Evolutionary conservation across 64 coral and sea anemone species (phyloP), one percentile per base, ranked within the genome.

Genomic region (Astreopora myriophthalma): DNA sequence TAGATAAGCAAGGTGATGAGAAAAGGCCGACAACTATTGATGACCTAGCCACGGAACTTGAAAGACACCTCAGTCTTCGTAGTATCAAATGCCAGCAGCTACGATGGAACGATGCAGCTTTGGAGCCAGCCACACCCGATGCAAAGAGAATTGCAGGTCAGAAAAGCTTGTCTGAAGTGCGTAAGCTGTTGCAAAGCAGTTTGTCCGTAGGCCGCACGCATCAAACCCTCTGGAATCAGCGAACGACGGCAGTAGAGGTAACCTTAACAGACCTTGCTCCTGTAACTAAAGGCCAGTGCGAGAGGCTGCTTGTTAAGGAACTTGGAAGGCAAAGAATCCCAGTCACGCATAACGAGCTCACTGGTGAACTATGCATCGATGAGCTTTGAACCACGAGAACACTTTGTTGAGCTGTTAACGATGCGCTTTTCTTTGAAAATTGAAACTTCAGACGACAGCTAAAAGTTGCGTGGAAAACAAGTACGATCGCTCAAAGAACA

Each of bases 301-400:
- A 73, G 48, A 92, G 86, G 71, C 83, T 95, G 13, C 1, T 95
- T 2, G 74, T 34, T 28, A 92, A 73, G 61, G 58, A 31, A 36
- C 26, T 87, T 39, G 92, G 93, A 8, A 91, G 89, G 28, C 64
- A 72, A 26, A 89, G 72, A 71, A 13, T 55, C 1, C 91, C 95
- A 60, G 95, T 93, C 3, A 93, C 86, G 36, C 87, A 96, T 80
- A 64, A 90, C 66, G 91, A 93, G 61, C 0, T 35, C 6, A 73
- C 10, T 7, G 82, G 30, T 33, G 16, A 36, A 48, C 16, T 96
- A 36, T 23, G 9, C 19, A 34, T 81, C 62, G 77, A 79, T 1
- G 27, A 22, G 24, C 22, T 26, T 3, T 64, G 24, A 64, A 64
- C 61, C 23, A 24, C 4, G 23, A 64, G 3, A 64, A 26, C 9